phyloP scores from a whole-genome alignment of 1,140 invertebrate species.

The Centruroides vittatus region DNA sequence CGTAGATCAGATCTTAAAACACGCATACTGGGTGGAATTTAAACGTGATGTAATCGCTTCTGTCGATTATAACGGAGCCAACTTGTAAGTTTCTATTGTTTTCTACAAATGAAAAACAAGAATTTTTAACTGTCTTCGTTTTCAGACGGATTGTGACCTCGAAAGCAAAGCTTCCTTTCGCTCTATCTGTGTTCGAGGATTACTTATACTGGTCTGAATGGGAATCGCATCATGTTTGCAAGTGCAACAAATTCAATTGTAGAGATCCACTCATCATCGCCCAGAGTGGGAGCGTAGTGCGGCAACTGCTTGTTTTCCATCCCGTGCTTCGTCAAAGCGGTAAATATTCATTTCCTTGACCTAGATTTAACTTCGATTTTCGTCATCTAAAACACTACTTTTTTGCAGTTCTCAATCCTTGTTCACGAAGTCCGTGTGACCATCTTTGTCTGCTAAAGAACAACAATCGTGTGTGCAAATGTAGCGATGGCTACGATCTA shows the following conservation, averaged over 20 bases:
- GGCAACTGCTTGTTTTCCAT: conserved; percentile 6
- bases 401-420: conserved; percentile 8
- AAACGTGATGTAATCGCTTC: conserved; percentile 34
- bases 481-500: neutral
- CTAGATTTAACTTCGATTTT: neutral
- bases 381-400: neutral
- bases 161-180: conserved; percentile 1
- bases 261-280: neutral
- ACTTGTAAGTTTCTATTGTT: conserved; percentile 4
- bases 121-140: neutral
- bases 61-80: conserved; percentile 11
- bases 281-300: neutral
- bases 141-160: conserved; percentile 1
- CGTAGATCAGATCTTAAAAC: conserved; percentile 32
- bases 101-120: neutral
- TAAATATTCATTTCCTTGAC: conserved; percentile 1
- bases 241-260: conserved; percentile 28
- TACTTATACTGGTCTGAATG: conserved; percentile 33
- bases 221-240: conserved; percentile 4
- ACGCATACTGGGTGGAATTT: conserved; percentile 36
- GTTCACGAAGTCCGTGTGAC: neutral
- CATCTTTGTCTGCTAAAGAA: conserved; percentile 8
- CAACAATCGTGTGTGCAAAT: conserved; percentile 2
- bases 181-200: conserved; percentile 35
- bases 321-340: conserved; percentile 1